phyloP scores from a whole-genome alignment of 2,888 invertebrate genomes.

The Chesias legatella region DNA sequence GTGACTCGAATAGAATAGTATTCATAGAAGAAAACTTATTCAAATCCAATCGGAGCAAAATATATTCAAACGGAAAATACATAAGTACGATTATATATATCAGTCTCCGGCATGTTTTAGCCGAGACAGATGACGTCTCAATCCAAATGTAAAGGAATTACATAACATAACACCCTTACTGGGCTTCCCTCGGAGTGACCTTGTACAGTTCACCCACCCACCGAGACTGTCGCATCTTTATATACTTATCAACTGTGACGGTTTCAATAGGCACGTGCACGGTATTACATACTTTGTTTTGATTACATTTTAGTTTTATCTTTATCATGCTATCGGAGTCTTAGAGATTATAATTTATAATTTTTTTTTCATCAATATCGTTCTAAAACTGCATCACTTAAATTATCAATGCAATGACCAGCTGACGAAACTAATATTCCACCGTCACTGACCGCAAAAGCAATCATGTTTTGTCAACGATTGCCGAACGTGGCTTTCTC shows the following conservation, averaged over 20 bases:
- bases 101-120: constrained; percentile 16
- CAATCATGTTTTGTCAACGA: constrained; percentile 67
- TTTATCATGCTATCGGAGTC: too few species aligned
- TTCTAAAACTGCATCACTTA: neutral
- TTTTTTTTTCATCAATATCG: neutral
- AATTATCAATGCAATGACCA: constrained; percentile 11
- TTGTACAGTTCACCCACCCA: constrained; percentile 58
- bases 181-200: constrained; percentile 57
- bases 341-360: too few species aligned
- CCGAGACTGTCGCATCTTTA: constrained; percentile 52
- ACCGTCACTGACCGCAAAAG: constrained; percentile 50
- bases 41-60: too few species aligned
- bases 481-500: constrained; percentile 73
- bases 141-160: constrained; percentile 48
- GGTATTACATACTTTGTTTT: constrained; percentile 15
- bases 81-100: too few species aligned
- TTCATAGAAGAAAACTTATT: too few species aligned
- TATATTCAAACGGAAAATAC: too few species aligned
- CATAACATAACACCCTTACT: constrained; percentile 51
- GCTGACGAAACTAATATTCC: constrained; percentile 43
- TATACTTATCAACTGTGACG: constrained; percentile 52
- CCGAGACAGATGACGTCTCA: constrained; percentile 25
- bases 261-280: constrained; percentile 38
- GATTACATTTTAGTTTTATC: constrained; percentile 7
- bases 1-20: too few species aligned